phyloP scores from a whole-genome alignment of 2,113 vertebrate species.

The Trogon surrucura region DNA sequence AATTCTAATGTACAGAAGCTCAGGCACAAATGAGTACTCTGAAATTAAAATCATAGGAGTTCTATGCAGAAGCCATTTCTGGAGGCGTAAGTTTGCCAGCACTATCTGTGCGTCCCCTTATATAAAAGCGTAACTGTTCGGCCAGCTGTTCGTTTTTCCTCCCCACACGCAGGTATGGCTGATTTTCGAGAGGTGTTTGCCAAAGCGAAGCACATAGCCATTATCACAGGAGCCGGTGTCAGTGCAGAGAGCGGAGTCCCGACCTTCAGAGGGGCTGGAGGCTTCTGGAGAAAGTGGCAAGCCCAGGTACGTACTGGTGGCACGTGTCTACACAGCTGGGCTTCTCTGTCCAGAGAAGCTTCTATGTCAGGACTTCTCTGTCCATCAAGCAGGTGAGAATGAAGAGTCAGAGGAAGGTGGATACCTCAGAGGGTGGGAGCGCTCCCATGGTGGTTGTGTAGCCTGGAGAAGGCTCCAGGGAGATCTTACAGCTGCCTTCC shows the following conservation, averaged over 20 bases:
- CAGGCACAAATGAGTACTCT: neutral
- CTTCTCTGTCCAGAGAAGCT: rapidly evolving
- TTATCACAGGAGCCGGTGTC: constrained; percentile 93
- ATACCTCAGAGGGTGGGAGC: neutral
- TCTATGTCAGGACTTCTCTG: too few species aligned
- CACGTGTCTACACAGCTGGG: rapidly evolving
- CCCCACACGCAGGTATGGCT: constrained; percentile 79
- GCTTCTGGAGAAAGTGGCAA: constrained; percentile 94
- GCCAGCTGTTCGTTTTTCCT: neutral
- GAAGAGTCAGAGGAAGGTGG: neutral
- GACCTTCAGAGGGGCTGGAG: constrained; percentile 89
- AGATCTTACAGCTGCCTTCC: neutral
- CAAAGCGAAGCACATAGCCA: constrained; percentile 89
- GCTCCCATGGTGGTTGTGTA: neutral
- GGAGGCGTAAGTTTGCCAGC: rapidly evolving
- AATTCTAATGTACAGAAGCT: neutral
- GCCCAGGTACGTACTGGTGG: constrained; percentile 81
- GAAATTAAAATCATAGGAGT: neutral
- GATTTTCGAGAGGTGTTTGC: constrained; percentile 90
- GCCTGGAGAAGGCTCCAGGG: too few species aligned
- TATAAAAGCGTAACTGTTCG: rapidly evolving
- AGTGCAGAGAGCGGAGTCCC: constrained; percentile 93
- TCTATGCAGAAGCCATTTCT: neutral
- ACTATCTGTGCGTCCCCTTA: neutral
- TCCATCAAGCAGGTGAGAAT: rapidly evolving